A percentile compares a stretch with the other conserved stretches of the same genome.
phyloP scores from a whole-genome alignment of 2,888 invertebrate genomes.

The Gandaritis pyraliata region DNA sequence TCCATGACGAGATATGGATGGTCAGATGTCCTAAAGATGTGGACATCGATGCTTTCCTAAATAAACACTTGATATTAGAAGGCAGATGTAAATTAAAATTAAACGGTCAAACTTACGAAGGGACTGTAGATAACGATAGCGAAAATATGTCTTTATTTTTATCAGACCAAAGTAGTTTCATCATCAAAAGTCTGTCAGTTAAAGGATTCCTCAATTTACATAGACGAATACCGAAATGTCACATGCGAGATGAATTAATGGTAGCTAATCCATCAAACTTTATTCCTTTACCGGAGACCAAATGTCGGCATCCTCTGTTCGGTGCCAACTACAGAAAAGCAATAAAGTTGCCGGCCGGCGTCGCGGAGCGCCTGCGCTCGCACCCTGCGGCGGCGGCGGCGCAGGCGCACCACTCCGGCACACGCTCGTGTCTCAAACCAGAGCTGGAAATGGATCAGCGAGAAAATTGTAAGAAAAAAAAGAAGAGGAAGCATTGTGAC shows the following conservation, averaged over 20 bases:
- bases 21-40: conserved; percentile 64
- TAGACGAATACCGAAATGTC: conserved; percentile 67
- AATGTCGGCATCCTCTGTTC: conserved; percentile 72
- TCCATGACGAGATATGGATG: conserved; percentile 69
- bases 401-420: background rate
- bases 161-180: conserved; percentile 41
- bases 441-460: background rate
- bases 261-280: conserved; percentile 58
- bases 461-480: conserved; percentile 15
- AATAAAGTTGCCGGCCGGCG: conserved; percentile 56
- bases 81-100: conserved; percentile 67
- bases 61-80: conserved; percentile 52
- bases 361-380: conserved; percentile 45
- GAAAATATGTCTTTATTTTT: conserved; percentile 49
- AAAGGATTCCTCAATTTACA: conserved; percentile 57
- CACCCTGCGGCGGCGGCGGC: too few species aligned
- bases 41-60: conserved; percentile 51
- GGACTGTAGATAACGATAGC: conserved; percentile 47
- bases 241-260: conserved; percentile 54
- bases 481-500: conserved; percentile 17
- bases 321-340: conserved; percentile 66
- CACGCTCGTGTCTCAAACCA: background rate
- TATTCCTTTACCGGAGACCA: conserved; percentile 70
- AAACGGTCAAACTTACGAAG: conserved; percentile 62
- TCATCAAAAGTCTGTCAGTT: conserved; percentile 52